Base-by-base conservation (phyloP, 2,797 vertebrate species). In the Adrianichthys oophorus region DNA sequence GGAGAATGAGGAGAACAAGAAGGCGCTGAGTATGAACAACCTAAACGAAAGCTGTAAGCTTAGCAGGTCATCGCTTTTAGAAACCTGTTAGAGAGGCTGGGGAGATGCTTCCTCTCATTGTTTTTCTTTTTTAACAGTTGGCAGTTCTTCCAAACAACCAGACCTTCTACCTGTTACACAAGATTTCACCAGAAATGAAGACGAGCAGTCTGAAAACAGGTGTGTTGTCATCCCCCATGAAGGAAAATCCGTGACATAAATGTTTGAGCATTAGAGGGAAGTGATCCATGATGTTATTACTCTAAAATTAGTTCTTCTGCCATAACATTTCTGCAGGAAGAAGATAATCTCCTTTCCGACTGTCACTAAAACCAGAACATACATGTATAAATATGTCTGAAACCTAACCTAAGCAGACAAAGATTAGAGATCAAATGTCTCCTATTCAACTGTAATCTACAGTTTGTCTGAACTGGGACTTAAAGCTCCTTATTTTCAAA, bases 21-120 rank as follows among this genome's bases (percentile, higher is more conserved):
- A 62, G 82, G 91, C 94, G 4, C 95, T 94, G 21, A 99, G 96
- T 80, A 90, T 92, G 54, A 93, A 93, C 79, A 94, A 96, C 83
- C 92, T 99, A 56, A 94, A 97, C 72, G 94, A 93, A 68, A 89
- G 92, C 86, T 93, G 96, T 97, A 91, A 49, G 71, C 0, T 16
- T 1, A 17, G 16, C 17, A 17, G 21, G 3, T 18, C 16, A 41
- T 14, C 4, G 2, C 44, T 14, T 32, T 1, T 1, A 2, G 17
- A 7, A n/a, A 7, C 14, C 50, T 32, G 52, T 0, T 8, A 16
- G 7, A 2, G 26, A 29, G 16, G 0, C 21, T 23, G 18, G 21
- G 1, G 23, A 56, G 15, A 49, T 29, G 56, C 7, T 18, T 37
- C 17, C 51, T 12, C 47, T 23, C n/a, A 16, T 47, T 1, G 2